phyloP scores from a whole-genome alignment of 2,888 invertebrate species.

The Eupithecia subfuscata region DNA sequence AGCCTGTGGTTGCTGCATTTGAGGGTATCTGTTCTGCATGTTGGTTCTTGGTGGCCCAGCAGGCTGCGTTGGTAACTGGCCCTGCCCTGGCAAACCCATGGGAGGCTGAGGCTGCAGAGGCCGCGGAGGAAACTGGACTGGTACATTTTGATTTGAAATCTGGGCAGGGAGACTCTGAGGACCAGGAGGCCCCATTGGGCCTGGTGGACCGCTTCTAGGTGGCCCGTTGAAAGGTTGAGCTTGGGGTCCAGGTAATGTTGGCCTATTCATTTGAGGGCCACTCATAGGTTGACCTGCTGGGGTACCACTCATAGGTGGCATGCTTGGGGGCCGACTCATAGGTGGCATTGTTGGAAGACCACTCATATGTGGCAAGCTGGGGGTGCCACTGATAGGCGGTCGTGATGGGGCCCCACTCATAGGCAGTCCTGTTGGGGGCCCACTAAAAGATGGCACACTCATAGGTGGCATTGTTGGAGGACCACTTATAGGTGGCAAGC shows the following conservation, averaged over 20 bases:
- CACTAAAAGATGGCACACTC: conserved; percentile 20
- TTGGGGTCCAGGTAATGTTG: conserved; percentile 36
- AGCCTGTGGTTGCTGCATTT: conserved; percentile 57
- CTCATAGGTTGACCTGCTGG: conserved; percentile 28
- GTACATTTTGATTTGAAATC: conserved; percentile 32
- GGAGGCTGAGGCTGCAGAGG: conserved; percentile 21
- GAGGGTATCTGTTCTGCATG: conserved; percentile 76
- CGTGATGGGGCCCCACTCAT: conserved; percentile 18
- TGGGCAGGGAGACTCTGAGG: conserved; percentile 47
- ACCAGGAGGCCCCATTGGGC: conserved; percentile 40
- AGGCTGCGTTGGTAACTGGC: conserved; percentile 29
- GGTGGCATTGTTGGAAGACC: conserved; percentile 24
- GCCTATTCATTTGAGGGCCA: conserved; percentile 39
- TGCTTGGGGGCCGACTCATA: conserved; percentile 29
- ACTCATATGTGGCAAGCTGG: conserved; percentile 38
- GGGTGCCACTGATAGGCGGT: conserved; percentile 28
- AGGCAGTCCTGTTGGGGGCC: conserved; percentile 16
- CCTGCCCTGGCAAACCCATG: conserved; percentile 39
- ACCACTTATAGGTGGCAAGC: conserved; percentile 21
- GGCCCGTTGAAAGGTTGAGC: conserved; percentile 50
- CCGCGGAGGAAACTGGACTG: conserved; percentile 25
- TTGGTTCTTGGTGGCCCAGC: conserved; percentile 54
- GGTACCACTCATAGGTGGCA: conserved; percentile 42
- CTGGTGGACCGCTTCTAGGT: conserved; percentile 55
- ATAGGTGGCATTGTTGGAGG: conserved; percentile 18